Evolutionary conservation across 2,113 vertebrate species (phyloP).

Genomic region (Corythaixoides concolor): DNA sequence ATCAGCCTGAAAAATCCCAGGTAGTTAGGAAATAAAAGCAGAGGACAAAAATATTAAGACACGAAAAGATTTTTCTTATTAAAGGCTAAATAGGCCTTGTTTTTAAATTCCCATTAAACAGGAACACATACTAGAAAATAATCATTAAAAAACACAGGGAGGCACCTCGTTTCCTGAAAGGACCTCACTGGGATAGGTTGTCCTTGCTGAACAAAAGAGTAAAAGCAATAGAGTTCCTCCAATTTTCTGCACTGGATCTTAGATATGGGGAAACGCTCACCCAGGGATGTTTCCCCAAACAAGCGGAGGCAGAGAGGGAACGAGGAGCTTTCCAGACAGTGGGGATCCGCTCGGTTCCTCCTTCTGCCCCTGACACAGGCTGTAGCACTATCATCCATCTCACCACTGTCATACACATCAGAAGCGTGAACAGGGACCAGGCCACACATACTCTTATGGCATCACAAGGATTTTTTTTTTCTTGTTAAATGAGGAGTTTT

Average conservation of each 20-base stretch:
- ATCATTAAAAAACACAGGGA: not conserved
- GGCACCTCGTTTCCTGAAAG: not conserved
- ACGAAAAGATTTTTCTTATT: not conserved
- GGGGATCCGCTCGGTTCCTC: fast-evolving
- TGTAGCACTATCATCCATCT: fast-evolving
- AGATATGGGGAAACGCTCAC: not conserved
- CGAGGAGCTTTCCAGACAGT: not conserved
- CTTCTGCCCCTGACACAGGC: not conserved
- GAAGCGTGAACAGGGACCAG: not conserved
- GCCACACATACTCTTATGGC: not conserved
- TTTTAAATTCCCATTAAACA: not conserved
- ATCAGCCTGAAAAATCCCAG: conserved; percentile 28
- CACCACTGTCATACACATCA: not conserved
- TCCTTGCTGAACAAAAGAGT: not conserved
- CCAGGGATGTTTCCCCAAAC: not conserved
- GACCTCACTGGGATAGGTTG: not conserved
- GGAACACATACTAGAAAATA: not conserved
- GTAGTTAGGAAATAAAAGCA: not conserved
- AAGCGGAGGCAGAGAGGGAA: not conserved
- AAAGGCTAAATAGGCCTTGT: not conserved
- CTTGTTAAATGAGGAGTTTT: not conserved
- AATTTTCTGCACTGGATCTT: not conserved
- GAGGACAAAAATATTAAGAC: conserved; percentile 34
- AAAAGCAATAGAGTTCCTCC: not conserved
- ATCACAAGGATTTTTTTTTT: not conserved